These are phyloP conservation scores for Casuarius casuarius DNA, from an alignment of 2,113 vertebrate genomes.

Conservation along the genomic window DNA sequence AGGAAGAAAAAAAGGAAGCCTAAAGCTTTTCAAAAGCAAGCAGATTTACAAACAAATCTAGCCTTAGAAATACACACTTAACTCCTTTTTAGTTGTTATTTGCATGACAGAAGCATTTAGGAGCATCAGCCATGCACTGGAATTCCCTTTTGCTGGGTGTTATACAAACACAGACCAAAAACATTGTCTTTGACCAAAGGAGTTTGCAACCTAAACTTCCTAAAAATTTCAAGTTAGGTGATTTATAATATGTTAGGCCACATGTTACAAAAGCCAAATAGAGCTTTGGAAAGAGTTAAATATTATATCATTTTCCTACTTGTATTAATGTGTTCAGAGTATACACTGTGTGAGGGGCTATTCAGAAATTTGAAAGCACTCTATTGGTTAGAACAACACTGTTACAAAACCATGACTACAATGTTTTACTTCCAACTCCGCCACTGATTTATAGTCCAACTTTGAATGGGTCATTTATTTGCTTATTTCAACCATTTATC, in stretches of 20 bases:
- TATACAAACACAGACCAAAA: not conserved
- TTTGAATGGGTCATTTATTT: slow-evolving; percentile 28
- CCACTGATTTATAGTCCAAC: not conserved
- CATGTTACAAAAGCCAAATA: not conserved
- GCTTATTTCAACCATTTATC: not conserved
- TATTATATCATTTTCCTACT: not conserved
- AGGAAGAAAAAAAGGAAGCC: not conserved
- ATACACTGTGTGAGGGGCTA: not conserved
- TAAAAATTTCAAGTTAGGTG: not conserved
- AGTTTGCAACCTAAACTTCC: not conserved
- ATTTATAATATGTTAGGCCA: not conserved
- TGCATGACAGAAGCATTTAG: not conserved
- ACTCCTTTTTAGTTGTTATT: not conserved
- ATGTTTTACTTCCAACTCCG: not conserved
- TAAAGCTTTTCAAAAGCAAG: not conserved
- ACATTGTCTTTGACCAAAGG: not conserved
- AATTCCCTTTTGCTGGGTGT: not conserved
- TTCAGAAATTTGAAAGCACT: not conserved
- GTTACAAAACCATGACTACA: not conserved
- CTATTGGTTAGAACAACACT: not conserved
- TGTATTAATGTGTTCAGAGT: not conserved
- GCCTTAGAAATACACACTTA: not conserved
- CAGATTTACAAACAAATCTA: not conserved
- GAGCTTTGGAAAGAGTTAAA: not conserved
- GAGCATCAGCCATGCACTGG: not conserved